These are phyloP conservation scores for Astatotilapia flaviijosephi DNA, from an alignment of 2,113 vertebrate species.

Conservation along the genomic window DNA sequence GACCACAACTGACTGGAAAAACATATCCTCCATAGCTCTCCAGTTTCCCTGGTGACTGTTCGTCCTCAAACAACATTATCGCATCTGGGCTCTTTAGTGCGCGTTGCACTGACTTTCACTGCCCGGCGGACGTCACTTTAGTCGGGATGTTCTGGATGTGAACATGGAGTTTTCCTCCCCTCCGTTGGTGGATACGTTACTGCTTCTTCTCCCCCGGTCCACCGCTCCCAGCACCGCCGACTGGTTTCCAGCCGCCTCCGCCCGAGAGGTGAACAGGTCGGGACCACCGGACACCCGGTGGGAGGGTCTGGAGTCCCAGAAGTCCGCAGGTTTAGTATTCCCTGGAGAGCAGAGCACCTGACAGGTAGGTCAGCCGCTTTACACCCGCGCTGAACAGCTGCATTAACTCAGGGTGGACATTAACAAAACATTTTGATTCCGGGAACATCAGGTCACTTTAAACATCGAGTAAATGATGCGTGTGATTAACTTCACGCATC, in stretches of 20 bases:
- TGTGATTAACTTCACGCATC: neutral
- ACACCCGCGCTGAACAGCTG: neutral
- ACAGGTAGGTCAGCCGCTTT: conserved; percentile 46
- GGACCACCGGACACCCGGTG: conserved; percentile 18
- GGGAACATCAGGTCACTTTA: neutral
- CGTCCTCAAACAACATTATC: neutral
- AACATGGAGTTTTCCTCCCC: conserved; percentile 61
- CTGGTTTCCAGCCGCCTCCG: conserved; percentile 14
- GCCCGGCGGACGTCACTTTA: conserved; percentile 9
- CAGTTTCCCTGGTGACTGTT: neutral
- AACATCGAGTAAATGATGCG: neutral
- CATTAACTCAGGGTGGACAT: neutral
- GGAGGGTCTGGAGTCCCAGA: conserved; percentile 29
- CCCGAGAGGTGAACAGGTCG: conserved; percentile 27
- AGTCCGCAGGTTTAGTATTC: neutral
- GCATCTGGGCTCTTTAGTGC: neutral
- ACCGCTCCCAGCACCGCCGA: conserved; percentile 7
- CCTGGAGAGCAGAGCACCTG: conserved; percentile 19
- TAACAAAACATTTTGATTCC: neutral
- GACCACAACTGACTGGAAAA: neutral
- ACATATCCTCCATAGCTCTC: neutral
- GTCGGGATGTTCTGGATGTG: conserved; percentile 61
- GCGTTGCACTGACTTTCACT: neutral
- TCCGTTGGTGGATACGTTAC: conserved; percentile 9
- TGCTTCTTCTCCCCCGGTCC: conserved; percentile 4